phyloP scores from a whole-genome alignment of 2,113 vertebrate genomes.

The Ophiodon elongatus region DNA sequence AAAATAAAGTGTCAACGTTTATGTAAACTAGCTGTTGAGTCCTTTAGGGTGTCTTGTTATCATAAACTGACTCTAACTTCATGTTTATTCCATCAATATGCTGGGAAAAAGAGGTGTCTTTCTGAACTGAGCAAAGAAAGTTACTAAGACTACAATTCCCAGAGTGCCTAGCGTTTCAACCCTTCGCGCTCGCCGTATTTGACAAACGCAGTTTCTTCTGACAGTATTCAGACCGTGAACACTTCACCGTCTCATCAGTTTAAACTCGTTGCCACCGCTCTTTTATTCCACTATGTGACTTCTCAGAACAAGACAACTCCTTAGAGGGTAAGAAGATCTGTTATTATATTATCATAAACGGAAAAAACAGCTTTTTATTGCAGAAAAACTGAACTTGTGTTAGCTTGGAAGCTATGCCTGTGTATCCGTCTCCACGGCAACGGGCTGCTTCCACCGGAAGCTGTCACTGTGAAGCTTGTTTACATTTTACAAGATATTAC shows the following conservation, averaged over 20 bases:
- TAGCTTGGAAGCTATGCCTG: constrained; percentile 49
- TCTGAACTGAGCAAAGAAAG: background rate
- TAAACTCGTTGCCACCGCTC: background rate
- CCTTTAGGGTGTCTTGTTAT: background rate
- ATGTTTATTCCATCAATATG: background rate
- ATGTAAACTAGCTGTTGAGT: background rate
- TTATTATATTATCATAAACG: background rate
- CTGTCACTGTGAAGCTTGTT: background rate
- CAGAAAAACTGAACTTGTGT: background rate
- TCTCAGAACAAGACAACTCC: background rate
- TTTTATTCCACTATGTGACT: background rate
- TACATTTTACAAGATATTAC: too few relatives aligned
- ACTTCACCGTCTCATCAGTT: background rate
- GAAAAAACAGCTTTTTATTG: fast-evolving
- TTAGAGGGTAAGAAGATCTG: constrained; percentile 10
- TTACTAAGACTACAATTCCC: constrained; percentile 64
- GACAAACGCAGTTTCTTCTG: background rate
- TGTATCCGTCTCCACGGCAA: constrained; percentile 75
- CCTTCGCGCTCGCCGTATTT: background rate
- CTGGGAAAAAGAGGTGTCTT: fast-evolving
- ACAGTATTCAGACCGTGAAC: background rate
- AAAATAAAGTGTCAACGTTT: background rate
- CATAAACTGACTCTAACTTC: background rate
- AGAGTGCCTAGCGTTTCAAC: constrained; percentile 12
- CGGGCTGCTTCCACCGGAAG: background rate